phyloP scores from a whole-genome alignment of 2,797 vertebrate genomes.

The Gobionotothen gibberifrons region DNA sequence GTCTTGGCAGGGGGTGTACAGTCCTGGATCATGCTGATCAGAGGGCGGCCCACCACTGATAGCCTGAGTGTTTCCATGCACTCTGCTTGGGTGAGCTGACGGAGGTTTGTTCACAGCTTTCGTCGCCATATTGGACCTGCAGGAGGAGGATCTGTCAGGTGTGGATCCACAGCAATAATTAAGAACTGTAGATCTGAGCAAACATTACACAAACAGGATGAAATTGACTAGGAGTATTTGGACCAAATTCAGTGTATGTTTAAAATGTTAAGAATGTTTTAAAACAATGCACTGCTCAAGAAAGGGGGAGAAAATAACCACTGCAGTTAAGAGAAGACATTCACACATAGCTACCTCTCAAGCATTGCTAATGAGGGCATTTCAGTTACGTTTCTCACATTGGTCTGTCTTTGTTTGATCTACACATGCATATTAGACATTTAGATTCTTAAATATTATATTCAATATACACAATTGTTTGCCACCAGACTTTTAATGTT shows the following conservation, averaged over 20 bases:
- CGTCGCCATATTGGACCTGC: constrained; percentile 53
- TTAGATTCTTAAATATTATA: too few species aligned
- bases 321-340: too few species aligned
- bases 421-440: too few species aligned
- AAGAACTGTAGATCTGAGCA: neutral
- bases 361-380: neutral
- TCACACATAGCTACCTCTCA: too few species aligned
- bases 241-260: neutral
- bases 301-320: too few species aligned
- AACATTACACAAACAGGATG: neutral
- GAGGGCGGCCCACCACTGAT: neutral
- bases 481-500: too few species aligned
- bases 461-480: too few species aligned
- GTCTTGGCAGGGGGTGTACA: constrained; percentile 26
- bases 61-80: neutral
- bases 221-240: too few species aligned
- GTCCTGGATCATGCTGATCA: constrained; percentile 39
- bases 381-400: neutral
- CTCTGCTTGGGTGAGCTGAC: constrained; percentile 20
- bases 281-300: too few species aligned
- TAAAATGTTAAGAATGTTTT: too few species aligned
- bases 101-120: constrained; percentile 12
- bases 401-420: neutral
- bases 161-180: neutral
- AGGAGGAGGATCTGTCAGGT: neutral